Conservation (phyloP, 2,113 vertebrate species). For the Coryphaenoides rupestris region DNA sequence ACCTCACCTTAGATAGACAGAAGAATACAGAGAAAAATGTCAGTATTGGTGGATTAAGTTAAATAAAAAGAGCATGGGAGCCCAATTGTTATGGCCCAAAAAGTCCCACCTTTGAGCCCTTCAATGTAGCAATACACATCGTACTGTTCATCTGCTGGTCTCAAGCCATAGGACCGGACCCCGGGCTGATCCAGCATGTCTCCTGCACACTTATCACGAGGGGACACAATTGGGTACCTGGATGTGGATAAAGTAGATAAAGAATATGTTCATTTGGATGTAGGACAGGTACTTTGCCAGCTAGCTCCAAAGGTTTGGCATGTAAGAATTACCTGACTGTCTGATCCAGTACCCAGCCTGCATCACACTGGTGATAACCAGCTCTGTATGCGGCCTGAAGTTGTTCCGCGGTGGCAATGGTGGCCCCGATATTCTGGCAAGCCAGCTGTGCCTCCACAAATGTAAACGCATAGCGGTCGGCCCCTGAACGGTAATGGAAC, state of each 20-base stretch:
- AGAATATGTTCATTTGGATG: too few species aligned
- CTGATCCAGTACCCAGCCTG: slow-evolving; percentile 93
- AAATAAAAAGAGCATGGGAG: background rate
- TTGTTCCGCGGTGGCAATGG: slow-evolving; percentile 81
- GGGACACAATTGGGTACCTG: slow-evolving; percentile 89
- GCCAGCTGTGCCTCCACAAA: slow-evolving; percentile 84
- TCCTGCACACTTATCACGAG: slow-evolving; percentile 80
- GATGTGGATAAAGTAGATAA: background rate
- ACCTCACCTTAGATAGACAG: slow-evolving; percentile 76
- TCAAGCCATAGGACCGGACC: slow-evolving; percentile 84
- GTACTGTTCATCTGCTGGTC: slow-evolving; percentile 79
- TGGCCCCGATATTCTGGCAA: slow-evolving; percentile 75
- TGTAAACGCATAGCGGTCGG: slow-evolving; percentile 79
- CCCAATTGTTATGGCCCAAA: background rate
- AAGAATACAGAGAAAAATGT: slow-evolving; percentile 1
- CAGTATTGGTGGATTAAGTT: background rate
- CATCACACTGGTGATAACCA: slow-evolving; percentile 91
- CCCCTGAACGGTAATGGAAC: slow-evolving; percentile 84
- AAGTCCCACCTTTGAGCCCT: slow-evolving; percentile 73
- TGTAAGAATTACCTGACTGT: slow-evolving; percentile 81
- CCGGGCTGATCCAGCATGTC: slow-evolving; percentile 81
- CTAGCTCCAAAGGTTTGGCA: too few species aligned
- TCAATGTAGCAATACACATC: slow-evolving; percentile 92
- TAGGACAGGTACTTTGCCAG: too few species aligned
- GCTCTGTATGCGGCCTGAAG: slow-evolving; percentile 85